Evolutionary conservation across 2,797 vertebrate species (phyloP).

Genomic region (Sebastes vulpes): DNA sequence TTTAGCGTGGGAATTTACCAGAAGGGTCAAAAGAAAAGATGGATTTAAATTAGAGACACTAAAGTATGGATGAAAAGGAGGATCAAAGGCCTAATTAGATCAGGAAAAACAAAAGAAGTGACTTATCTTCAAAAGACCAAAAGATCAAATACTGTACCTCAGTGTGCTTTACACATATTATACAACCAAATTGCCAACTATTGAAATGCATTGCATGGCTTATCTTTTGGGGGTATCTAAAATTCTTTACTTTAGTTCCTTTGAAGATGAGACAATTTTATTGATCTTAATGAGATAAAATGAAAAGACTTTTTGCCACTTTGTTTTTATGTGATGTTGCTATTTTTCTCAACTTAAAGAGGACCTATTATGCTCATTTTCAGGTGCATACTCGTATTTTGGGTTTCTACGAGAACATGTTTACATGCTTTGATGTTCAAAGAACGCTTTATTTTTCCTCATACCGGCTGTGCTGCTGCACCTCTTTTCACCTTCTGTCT

Average conservation of each 20-base stretch:
- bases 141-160: background rate
- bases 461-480: background rate
- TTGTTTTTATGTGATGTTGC: background rate
- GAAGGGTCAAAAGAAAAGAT: background rate
- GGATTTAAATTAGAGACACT: slow-evolving; percentile 20
- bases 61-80: background rate
- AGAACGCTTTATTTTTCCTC: too few species aligned
- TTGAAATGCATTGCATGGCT: background rate
- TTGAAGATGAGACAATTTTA: slow-evolving; percentile 11
- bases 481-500: too few species aligned
- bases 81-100: slow-evolving; percentile 27
- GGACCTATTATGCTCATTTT: too few species aligned
- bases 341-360: background rate
- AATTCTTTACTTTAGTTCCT: background rate
- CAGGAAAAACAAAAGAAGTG: slow-evolving; percentile 2
- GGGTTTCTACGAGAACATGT: too few species aligned
- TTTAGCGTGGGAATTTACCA: background rate
- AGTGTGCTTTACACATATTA: background rate
- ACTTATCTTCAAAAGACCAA: background rate
- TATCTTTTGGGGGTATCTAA: background rate
- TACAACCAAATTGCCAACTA: background rate
- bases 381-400: too few species aligned
- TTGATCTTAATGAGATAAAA: background rate
- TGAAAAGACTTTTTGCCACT: background rate
- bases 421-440: too few species aligned